Evolutionary conservation across 2,888 invertebrate genomes (phyloP).

Genomic region (Xestoiulus laeticollis): DNA sequence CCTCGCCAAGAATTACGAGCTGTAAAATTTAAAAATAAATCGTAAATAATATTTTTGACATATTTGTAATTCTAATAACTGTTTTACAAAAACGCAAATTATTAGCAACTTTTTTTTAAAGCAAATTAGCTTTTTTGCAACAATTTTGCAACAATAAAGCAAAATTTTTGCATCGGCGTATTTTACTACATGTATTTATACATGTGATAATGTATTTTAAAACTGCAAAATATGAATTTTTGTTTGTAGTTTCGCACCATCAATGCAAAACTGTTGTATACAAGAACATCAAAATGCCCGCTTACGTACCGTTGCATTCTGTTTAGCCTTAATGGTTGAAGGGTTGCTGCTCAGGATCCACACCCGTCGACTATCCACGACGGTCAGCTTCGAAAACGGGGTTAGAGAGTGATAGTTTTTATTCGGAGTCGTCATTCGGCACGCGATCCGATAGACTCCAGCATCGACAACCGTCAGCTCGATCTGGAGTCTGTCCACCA

Average conservation of each 20-base stretch:
- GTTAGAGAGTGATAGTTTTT: not conserved
- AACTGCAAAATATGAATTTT: no score
- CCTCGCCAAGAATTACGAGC: constrained; percentile 20
- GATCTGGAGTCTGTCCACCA: constrained; percentile 40
- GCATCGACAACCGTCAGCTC: not conserved
- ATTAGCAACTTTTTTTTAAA: no score
- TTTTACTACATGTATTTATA: no score
- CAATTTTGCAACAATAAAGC: no score
- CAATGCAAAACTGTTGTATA: no score
- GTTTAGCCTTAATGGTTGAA: not conserved
- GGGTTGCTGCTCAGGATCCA: not conserved
- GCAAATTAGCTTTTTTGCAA: no score
- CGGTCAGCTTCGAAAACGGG: constrained; percentile 41
- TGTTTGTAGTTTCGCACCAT: no score
- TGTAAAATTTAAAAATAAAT: not conserved
- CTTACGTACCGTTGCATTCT: not conserved
- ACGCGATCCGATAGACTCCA: constrained; percentile 34
- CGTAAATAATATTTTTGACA: not conserved
- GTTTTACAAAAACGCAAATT: no score
- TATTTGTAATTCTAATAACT: not conserved
- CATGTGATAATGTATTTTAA: no score
- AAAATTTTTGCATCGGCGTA: no score
- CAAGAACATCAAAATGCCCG: no score
- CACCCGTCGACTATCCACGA: constrained; percentile 31
- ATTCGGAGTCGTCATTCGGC: not conserved